Evolutionary conservation across 2,797 vertebrate species (phyloP).

Genomic region (Pipistrellus nathusii): DNA sequence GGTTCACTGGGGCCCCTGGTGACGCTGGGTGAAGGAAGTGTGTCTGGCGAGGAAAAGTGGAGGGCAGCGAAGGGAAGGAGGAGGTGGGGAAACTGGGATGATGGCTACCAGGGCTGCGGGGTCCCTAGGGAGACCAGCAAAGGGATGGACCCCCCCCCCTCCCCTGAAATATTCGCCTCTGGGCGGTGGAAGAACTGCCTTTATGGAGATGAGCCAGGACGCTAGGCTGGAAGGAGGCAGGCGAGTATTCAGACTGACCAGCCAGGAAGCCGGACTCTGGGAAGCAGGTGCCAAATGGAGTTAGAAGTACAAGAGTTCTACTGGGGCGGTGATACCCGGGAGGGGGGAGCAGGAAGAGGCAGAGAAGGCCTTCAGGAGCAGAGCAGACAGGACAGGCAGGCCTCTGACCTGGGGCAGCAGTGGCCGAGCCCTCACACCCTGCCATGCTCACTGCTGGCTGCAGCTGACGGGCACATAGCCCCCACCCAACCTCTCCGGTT

Average conservation of each 20-base stretch:
- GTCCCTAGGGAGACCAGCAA: not conserved
- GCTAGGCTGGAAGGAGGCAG: not conserved
- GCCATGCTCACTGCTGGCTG: not conserved
- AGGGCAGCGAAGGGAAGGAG: not conserved
- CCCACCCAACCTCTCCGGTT: not conserved
- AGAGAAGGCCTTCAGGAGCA: not conserved
- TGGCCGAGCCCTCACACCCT: not conserved
- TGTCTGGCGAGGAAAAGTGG: not conserved
- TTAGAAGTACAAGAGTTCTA: not conserved
- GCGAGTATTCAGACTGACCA: not conserved
- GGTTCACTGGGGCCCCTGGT: not conserved
- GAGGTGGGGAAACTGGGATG: too few species aligned
- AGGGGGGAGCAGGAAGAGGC: not conserved
- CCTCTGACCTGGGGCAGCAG: not conserved
- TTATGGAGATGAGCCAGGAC: not conserved
- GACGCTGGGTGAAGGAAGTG: not conserved
- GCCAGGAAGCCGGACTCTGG: not conserved
- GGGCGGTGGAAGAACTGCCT: not conserved
- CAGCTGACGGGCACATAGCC: too few species aligned
- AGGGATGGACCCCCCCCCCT: not conserved
- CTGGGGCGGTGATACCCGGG: not conserved
- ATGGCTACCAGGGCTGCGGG: accelerated
- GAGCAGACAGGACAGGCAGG: not conserved
- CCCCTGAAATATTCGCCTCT: not conserved
- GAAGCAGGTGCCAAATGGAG: not conserved